Conservation (phyloP, 2,888 invertebrate genomes). For the Athalia cordata region DNA sequence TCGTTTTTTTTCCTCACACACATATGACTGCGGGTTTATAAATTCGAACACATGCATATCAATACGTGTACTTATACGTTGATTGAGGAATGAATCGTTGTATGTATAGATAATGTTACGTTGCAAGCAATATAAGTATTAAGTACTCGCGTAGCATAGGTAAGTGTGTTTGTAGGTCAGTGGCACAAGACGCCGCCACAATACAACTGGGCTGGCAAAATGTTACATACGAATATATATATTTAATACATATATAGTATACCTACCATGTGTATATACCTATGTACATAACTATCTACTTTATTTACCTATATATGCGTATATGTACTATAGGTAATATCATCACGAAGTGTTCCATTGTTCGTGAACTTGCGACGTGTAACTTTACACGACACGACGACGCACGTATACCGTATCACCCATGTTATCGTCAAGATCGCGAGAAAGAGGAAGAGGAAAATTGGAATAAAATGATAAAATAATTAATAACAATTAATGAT, state of each 20-base stretch:
- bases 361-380: conserved; percentile 66
- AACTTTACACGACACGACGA: conserved; percentile 21
- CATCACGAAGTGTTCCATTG: conserved; percentile 67
- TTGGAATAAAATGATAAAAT: too few species aligned
- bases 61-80: conserved; percentile 6
- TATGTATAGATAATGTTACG: conserved; percentile 42
- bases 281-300: too few species aligned
- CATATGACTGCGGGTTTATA: too few species aligned
- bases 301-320: too few species aligned
- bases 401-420: conserved; percentile 14
- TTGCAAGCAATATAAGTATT: conserved; percentile 33
- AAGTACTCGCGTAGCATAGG: conserved; percentile 67
- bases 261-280: too few species aligned
- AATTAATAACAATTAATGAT: too few species aligned
- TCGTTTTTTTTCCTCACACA: too few species aligned
- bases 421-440: too few species aligned
- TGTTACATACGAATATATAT: conserved; percentile 58
- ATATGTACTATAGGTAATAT: conserved; percentile 52
- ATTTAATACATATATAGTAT: too few species aligned
- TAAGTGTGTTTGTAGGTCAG: conserved; percentile 73
- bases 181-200: conserved; percentile 64
- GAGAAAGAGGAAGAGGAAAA: too few species aligned
- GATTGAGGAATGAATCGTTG: too few species aligned
- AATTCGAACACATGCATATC: background rate
- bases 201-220: conserved; percentile 61